Conservation (phyloP, 2,797 vertebrate genomes). For the Benthosema pterotum region DNA sequence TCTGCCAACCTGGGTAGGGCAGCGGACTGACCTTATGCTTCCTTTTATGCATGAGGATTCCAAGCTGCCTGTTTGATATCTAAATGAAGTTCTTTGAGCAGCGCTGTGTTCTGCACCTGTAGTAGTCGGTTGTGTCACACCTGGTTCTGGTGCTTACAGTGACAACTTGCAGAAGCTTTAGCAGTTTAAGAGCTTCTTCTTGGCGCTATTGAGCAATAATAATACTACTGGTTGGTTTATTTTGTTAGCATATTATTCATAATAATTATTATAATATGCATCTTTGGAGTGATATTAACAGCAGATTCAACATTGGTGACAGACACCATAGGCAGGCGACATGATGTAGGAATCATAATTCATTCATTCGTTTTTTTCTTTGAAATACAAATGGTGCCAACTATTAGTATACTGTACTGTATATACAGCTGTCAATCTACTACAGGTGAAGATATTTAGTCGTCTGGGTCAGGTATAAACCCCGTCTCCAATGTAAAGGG, state of each 20-base stretch:
- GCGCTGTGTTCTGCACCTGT: no score
- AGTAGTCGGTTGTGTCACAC: no score
- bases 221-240: neutral
- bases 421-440: constrained; percentile 1
- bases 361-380: neutral
- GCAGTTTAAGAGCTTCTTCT: no score
- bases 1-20: no score
- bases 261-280: neutral
- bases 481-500: neutral
- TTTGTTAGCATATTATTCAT: neutral
- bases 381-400: constrained; percentile 22
- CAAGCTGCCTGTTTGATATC: neutral
- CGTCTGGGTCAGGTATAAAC: constrained; percentile 8
- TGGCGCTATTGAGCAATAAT: no score
- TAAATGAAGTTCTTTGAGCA: neutral
- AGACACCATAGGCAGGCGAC: no score
- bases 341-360: neutral
- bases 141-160: no score
- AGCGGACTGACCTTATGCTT: no score
- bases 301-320: no score
- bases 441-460: constrained; percentile 2
- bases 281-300: neutral
- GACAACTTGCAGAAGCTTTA: no score
- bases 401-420: no score
- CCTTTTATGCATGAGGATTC: no score